A percentile compares a stretch with the other conserved stretches of the same genome.
These are phyloP conservation scores for Hipposideros larvatus DNA, from an alignment of 2,797 vertebrate genomes.

Conservation along the genomic window DNA sequence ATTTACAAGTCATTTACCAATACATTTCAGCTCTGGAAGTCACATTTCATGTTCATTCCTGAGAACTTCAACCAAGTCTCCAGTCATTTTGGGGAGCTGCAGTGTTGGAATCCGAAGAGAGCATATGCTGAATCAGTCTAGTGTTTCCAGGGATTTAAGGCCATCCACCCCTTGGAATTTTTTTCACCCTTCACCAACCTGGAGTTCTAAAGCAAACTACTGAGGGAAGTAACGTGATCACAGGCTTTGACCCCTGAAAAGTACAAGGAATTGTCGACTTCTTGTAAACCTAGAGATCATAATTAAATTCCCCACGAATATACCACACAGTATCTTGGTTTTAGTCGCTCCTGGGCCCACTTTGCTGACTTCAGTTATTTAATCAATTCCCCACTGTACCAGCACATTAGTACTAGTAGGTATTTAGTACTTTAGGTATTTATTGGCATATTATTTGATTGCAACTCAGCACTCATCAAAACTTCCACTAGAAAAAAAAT, in stretches of 20 bases:
- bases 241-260: constrained; percentile 21
- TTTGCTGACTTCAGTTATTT: constrained; percentile 14
- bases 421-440: neutral
- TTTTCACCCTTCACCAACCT: constrained; percentile 63
- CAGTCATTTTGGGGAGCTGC: neutral
- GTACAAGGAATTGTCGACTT: neutral
- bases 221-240: constrained; percentile 41
- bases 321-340: neutral
- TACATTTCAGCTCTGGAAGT: constrained; percentile 87
- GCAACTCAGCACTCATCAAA: constrained; percentile 9
- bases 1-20: constrained; percentile 85
- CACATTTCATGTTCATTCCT: constrained; percentile 84
- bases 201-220: constrained; percentile 36
- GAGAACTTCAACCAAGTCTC: constrained; percentile 67
- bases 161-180: constrained; percentile 46
- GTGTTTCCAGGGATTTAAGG: constrained; percentile 77
- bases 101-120: constrained; percentile 51
- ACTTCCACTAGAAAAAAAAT: constrained; percentile 26
- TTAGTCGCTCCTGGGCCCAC: neutral
- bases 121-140: constrained; percentile 70
- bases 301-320: neutral
- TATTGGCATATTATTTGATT: neutral
- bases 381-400: neutral
- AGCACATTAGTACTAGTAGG: neutral
- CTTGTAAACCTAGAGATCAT: neutral